Percentiles rank a stretch among this genome's conserved stretches.
These are phyloP conservation scores for Sebastes glaucus DNA, from an alignment of 2,797 vertebrate genomes.

Conservation along the genomic window DNA sequence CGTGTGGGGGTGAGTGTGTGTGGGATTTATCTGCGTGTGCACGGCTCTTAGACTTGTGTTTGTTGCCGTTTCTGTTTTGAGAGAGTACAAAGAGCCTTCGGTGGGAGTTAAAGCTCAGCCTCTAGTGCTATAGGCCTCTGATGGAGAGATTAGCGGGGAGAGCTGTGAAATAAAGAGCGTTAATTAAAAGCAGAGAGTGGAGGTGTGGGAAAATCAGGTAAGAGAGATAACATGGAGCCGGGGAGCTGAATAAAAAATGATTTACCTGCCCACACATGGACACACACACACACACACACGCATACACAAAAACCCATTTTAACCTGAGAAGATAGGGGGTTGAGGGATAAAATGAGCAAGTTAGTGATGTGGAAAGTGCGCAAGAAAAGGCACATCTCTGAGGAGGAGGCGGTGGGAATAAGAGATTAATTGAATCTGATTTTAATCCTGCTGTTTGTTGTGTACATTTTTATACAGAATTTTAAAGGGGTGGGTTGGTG, in stretches of 20 bases:
- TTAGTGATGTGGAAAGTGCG: constrained; percentile 73
- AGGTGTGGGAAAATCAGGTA: constrained; percentile 77
- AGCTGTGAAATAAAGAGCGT: constrained; percentile 70
- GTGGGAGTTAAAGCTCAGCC: constrained; percentile 71
- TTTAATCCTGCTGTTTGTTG: constrained; percentile 67
- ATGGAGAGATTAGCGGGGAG: constrained; percentile 72
- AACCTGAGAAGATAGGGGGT: constrained; percentile 60
- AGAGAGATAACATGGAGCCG: constrained; percentile 68
- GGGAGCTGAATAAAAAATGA: constrained; percentile 50
- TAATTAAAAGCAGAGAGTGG: constrained; percentile 73
- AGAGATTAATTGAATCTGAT: constrained; percentile 75
- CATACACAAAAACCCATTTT: constrained; percentile 52
- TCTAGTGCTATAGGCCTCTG: constrained; percentile 58
- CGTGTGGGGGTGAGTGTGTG: constrained; percentile 17
- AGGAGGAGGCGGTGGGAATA: constrained; percentile 66
- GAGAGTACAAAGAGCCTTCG: constrained; percentile 56
- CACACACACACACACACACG: constrained; percentile 24
- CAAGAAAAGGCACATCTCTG: constrained; percentile 54
- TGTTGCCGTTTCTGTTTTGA: constrained; percentile 61
- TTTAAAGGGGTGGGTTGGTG: constrained; percentile 5
- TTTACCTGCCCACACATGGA: constrained; percentile 64
- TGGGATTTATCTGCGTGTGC: constrained; percentile 37
- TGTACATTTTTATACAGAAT: constrained; percentile 24
- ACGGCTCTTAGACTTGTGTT: constrained; percentile 35
- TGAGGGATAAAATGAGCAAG: constrained; percentile 68